Evolutionary conservation across 2,888 invertebrate species (phyloP), one percentile per base, ranked within the genome.

Genomic region (Tortricodes alternella): DNA sequence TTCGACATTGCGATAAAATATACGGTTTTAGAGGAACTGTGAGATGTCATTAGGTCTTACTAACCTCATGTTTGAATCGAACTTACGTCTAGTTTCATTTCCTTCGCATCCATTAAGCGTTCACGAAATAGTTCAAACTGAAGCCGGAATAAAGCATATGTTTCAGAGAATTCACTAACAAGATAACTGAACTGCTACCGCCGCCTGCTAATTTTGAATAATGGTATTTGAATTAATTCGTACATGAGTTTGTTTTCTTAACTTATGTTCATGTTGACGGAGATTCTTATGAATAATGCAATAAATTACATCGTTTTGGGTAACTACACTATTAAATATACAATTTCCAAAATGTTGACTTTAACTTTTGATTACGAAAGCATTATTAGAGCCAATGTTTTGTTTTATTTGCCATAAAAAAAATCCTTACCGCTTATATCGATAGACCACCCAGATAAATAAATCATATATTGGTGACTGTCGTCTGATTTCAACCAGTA

Each of bases 81-180:
- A 16, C 24, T 9, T 9, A 5, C 15, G 15, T 24, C 23, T 23
- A 24, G 35, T 23, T 34, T 8, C 15, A 11, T 46, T 23, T 15
- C 23, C 4, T 7, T 35, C 35, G 11, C 46, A 35, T 23, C 23
- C 16, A 37, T 48, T 24, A 48, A 37, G 24, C 24, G 16, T 37
- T 24, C n/a, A 37, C 24, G 23, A 48, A 35, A 48, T 24, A 24
- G 37, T 37, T 48, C 48, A 2, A 37, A 37, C 35, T 48, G 27
- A 37, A 48, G 16, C 24, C 11, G 8, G 37, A 19, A 27, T 18
- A 16, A 46, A 35, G 15, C 23, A 23, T 23, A 11, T 24, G 27
- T 27, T 11, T 23, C 16, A 27, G 48, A n/a, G 9, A 24, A n/a
- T 41, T 41, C 24, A 11, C 24, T 2, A 46, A 35, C 35, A 18